Evolutionary conservation across 2,113 vertebrate species (phyloP), one percentile per base, ranked within the genome.

Genomic region (Butorides virescens): DNA sequence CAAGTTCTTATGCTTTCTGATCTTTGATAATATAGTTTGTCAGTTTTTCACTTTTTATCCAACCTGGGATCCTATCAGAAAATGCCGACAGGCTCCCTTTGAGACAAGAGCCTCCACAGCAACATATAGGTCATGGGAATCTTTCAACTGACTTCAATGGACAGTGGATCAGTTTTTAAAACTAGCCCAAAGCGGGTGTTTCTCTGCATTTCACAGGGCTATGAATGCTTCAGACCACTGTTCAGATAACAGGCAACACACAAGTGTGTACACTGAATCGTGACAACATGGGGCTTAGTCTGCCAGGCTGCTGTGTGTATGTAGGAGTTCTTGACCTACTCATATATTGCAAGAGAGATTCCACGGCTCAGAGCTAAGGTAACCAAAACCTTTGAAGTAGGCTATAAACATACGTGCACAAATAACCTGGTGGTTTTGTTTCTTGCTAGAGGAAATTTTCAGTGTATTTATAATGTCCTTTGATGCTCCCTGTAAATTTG

Each of bases 401-500:
- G 93, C 63, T 90, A 74, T 86, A 93, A 95, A 96, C 96, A 94
- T 37, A 89, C 37, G 62, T 16, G 66, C 88, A 96, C 91, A 90
- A 96, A 96, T 68, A 90, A 85, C 30, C 63, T 29, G 59, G 91
- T 37, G 74, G 92, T 67, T 94, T 79, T 87, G 58, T 62, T 94
- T 96, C 84, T 96, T 85, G 88, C 93, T 26, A 71, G 80, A 94
- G 96, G 94, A 97, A 95, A 93, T 93, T 97, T 90, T 97, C 89
- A 77, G 66, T 88, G 78, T 95, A 93, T 93, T 97, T 96, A 96
- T 94, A 91, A 95, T 90, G 77, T 61, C 39, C 85, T 98, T 98
- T 98, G 97, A 98, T 97, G 96, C 89, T 78, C 27, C 44, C 52
- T 79, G 53, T 86, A 96, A 92, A 97, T 97, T 87, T 95, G 80